Base-by-base conservation (phyloP, 64 coral and sea anemone genomes). In the Stichodactyla mertensii region DNA sequence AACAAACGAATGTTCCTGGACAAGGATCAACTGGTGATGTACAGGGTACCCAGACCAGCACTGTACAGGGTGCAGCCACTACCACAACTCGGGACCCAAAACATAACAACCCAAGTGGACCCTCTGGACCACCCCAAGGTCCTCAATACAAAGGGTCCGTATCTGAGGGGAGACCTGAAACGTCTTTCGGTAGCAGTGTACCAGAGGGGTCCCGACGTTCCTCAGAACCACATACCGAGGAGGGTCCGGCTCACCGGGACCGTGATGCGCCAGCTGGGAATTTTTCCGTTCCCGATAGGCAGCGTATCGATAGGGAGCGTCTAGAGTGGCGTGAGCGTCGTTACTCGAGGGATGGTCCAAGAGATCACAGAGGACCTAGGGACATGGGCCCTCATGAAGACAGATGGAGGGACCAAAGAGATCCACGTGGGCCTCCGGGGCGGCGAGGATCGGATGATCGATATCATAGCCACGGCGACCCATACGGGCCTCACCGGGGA, bases 281-380 rank as follows among this genome's bases (percentile, higher is more conserved):
- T 58, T 58, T 11, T 11, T 36, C 60, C n/a, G 83, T 20, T 19
- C 2, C 83, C 19, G 55, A 57, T 20, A 59, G 60, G 51, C 83
- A 85, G 18, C 55, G 60, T 62, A 85, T 85, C 31, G 83, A 85
- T 15, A 85, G 83, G 6, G 83, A 85, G 7, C 83, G 83, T 19
- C 83, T 85, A 5, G 83, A 85, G 22, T 85, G 83, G 83, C 83
- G 83, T 8, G 83, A 85, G 7, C 83, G 83, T 60, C 55, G 83
- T 20, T 31, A 85, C 18, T 64, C 83, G 5, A 57, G 27, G 23
- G 60, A 64, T 18, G 55, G 83, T 27, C 83, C 55, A 26, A 85
- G 55, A 20, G 83, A 85, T 36, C 55, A 85, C 15, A 20, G 83
- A 23, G 51, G 27, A 27, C 83, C 22, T 58, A 74, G 56, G 15